Percentiles rank a stretch among this genome's conserved stretches.
Evolutionary conservation across 1,140 invertebrate genomes (phyloP).

Genomic region (Oedothorax gibbosus): DNA sequence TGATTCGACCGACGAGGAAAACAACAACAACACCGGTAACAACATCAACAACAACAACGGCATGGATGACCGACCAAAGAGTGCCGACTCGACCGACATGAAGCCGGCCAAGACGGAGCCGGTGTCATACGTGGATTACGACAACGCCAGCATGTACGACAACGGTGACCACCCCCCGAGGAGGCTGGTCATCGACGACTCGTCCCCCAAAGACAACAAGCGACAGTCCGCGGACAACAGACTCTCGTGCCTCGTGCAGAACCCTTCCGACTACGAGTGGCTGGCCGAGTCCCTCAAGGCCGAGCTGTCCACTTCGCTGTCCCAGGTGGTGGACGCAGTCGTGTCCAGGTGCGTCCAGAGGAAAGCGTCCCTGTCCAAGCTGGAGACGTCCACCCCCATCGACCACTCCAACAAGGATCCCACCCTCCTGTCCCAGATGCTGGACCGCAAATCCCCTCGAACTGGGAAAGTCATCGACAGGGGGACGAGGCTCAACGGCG

Average conservation of each 20-base stretch:
- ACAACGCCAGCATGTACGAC: slow-evolving; percentile 56
- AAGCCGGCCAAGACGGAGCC: slow-evolving; percentile 71
- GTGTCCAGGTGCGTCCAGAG: slow-evolving; percentile 83
- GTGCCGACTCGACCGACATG: slow-evolving; percentile 12
- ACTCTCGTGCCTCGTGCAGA: slow-evolving; percentile 57
- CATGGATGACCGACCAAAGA: slow-evolving; percentile 21
- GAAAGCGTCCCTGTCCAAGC: slow-evolving; percentile 50
- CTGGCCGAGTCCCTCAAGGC: slow-evolving; percentile 89
- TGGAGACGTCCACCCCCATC: slow-evolving; percentile 32
- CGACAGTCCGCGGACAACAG: neutral
- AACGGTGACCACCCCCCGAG: slow-evolving; percentile 12
- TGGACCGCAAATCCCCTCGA: slow-evolving; percentile 85
- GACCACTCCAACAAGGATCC: slow-evolving; percentile 41
- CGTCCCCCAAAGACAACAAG: neutral
- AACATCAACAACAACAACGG: neutral
- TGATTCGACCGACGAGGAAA: slow-evolving; percentile 29
- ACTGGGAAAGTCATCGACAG: slow-evolving; percentile 81
- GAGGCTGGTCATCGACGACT: slow-evolving; percentile 37
- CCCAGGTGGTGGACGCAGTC: slow-evolving; percentile 88
- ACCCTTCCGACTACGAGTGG: slow-evolving; percentile 80
- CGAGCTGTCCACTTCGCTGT: slow-evolving; percentile 86
- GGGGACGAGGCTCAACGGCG: slow-evolving; percentile 68
- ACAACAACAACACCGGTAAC: neutral
- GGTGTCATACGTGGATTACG: slow-evolving; percentile 23
- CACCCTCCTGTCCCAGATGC: slow-evolving; percentile 74